A percentile compares a stretch with the other conserved stretches of the same genome.
Evolutionary conservation across 2,797 vertebrate genomes (phyloP).

Genomic region (Onychomys leucogaster): DNA sequence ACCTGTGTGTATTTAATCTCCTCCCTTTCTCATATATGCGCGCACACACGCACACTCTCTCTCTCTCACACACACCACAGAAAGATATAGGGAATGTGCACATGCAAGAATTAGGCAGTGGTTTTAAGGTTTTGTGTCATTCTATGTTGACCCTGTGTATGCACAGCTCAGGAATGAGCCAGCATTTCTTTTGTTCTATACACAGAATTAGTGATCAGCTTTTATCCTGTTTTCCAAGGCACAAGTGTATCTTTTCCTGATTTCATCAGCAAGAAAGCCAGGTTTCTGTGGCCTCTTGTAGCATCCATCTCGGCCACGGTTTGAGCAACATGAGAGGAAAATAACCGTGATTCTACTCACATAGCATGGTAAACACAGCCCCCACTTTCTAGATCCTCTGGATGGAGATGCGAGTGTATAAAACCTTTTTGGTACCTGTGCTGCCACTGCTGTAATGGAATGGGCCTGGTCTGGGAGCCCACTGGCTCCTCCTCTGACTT

Average conservation of each 20-base stretch:
- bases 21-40: background rate
- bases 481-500: background rate
- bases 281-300: background rate
- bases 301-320: background rate
- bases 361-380: background rate
- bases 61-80: background rate
- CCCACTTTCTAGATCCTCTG: background rate
- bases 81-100: background rate
- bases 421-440: background rate
- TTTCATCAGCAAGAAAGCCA: background rate
- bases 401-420: background rate
- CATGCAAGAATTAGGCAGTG: background rate
- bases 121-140: conserved; percentile 5
- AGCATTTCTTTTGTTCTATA: background rate
- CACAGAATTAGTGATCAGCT: background rate
- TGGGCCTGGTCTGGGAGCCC: background rate
- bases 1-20: background rate
- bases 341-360: background rate
- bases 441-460: background rate
- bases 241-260: background rate
- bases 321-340: background rate
- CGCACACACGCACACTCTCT: too few species aligned
- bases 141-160: background rate
- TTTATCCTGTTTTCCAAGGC: background rate
- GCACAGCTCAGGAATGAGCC: background rate